A percentile compares a stretch with the other conserved stretches of the same genome.
Conservation (phyloP, 2,113 vertebrate species). For the Phocoena sinus region DNA sequence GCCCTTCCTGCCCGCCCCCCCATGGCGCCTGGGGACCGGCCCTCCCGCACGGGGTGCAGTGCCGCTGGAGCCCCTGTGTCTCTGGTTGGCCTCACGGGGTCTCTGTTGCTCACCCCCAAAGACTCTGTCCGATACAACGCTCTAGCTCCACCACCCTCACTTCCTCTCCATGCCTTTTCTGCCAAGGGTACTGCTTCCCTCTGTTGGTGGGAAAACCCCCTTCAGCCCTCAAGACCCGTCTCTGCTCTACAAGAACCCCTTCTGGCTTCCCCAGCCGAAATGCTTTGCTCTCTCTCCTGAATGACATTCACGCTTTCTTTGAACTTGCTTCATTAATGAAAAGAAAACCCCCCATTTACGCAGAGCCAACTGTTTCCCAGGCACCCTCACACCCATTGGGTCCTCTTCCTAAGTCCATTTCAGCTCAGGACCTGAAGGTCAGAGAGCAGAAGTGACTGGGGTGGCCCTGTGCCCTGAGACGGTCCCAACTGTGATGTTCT, state of each 20-base stretch:
- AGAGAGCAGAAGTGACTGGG: neutral
- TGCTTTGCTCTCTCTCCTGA: neutral
- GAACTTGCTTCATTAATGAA: neutral
- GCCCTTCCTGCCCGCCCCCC: neutral
- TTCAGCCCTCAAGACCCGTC: neutral
- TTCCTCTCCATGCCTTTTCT: neutral
- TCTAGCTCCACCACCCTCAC: accelerated
- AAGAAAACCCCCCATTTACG: neutral
- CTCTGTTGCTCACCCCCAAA: neutral
- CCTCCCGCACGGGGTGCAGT: too few species aligned
- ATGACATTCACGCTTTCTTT: neutral
- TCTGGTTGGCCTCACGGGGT: neutral
- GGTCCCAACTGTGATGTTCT: neutral
- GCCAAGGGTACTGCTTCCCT: neutral
- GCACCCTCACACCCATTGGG: neutral
- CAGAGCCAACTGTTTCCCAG: neutral
- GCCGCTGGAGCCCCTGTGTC: too few species aligned
- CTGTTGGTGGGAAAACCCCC: neutral
- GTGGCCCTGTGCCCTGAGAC: neutral
- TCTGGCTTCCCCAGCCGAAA: neutral
- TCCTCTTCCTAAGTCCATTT: neutral
- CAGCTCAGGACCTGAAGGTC: neutral
- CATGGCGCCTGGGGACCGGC: neutral
- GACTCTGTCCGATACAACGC: accelerated
- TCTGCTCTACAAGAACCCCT: neutral